Evolutionary conservation across 2,888 invertebrate species (phyloP).

Genomic region (Ypsolopha scabrella): DNA sequence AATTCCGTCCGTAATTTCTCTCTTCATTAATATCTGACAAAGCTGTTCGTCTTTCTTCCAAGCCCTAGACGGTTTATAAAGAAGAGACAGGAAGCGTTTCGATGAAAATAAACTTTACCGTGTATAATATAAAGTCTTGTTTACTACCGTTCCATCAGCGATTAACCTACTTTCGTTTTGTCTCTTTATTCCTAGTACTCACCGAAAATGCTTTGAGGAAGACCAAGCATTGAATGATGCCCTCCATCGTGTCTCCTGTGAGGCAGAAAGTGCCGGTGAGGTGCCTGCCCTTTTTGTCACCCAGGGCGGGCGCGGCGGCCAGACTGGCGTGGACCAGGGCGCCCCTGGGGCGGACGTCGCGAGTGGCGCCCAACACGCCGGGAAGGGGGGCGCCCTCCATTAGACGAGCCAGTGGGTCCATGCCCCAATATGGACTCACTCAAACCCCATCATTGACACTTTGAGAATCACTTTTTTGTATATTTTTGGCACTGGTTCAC

Average conservation of each 20-base stretch:
- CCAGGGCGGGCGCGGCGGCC: constrained; percentile 79
- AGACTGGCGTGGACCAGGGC: constrained; percentile 84
- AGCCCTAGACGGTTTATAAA: constrained; percentile 22
- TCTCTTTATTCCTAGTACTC: constrained; percentile 48
- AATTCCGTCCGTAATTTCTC: constrained; percentile 35
- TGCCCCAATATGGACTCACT: constrained; percentile 29
- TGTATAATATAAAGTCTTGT: background rate
- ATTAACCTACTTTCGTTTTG: background rate
- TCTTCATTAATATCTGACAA: constrained; percentile 48
- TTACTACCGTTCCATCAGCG: background rate
- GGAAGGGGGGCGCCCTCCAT: constrained; percentile 81
- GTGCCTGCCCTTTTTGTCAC: constrained; percentile 80
- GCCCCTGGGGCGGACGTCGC: constrained; percentile 72
- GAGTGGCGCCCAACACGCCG: constrained; percentile 63
- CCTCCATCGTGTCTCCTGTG: constrained; percentile 93
- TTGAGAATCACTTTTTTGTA: background rate
- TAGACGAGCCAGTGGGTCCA: constrained; percentile 87
- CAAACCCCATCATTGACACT: no score
- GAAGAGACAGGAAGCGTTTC: constrained; percentile 7
- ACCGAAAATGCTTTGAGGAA: constrained; percentile 95
- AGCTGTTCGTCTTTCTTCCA: constrained; percentile 28
- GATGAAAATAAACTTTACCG: constrained; percentile 25
- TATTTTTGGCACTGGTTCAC: constrained; percentile 7
- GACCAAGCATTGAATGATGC: constrained; percentile 92
- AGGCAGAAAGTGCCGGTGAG: constrained; percentile 90